Conservation (phyloP, 30 jellyfish, hydroid and myxozoan genomes). For the Sanderia malayensis region DNA sequence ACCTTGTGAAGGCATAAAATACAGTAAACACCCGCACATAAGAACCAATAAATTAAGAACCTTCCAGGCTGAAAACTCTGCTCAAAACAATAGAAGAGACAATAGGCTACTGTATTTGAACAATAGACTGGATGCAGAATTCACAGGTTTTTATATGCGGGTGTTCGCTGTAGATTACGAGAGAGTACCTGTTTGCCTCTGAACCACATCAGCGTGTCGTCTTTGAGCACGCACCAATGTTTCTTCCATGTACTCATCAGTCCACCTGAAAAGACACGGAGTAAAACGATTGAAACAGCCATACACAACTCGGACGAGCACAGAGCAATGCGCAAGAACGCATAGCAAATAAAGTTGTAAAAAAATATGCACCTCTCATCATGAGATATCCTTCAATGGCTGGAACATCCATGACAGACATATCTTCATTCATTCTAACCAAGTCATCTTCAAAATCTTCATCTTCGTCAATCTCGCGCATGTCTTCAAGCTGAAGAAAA, state of each 20-base stretch:
- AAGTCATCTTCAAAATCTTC: conserved; percentile 82
- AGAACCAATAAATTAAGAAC: too few species aligned
- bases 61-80: too few species aligned
- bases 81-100: too few species aligned
- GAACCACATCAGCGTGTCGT: conserved; percentile 97
- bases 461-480: conserved; percentile 90
- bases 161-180: too few species aligned
- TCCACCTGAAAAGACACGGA: conserved; percentile 62
- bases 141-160: too few species aligned
- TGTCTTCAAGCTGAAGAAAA: conserved; percentile 84
- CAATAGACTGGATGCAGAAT: too few species aligned
- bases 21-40: too few species aligned
- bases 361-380: conserved; percentile 90
- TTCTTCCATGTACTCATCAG: conserved; percentile 78
- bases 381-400: conserved; percentile 83
- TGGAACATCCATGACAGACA: conserved; percentile 70
- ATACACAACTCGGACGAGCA: too few species aligned
- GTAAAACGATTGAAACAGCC: not conserved
- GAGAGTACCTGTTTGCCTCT: conserved; percentile 88
- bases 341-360: too few species aligned
- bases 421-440: conserved; percentile 70
- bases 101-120: too few species aligned
- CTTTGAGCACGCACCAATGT: conserved; percentile 97
- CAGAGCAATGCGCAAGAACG: too few species aligned
- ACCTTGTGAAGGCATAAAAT: not conserved